Evolutionary conservation across 2,888 invertebrate genomes (phyloP).

Genomic region (Gonocerus acuteangulatus): DNA sequence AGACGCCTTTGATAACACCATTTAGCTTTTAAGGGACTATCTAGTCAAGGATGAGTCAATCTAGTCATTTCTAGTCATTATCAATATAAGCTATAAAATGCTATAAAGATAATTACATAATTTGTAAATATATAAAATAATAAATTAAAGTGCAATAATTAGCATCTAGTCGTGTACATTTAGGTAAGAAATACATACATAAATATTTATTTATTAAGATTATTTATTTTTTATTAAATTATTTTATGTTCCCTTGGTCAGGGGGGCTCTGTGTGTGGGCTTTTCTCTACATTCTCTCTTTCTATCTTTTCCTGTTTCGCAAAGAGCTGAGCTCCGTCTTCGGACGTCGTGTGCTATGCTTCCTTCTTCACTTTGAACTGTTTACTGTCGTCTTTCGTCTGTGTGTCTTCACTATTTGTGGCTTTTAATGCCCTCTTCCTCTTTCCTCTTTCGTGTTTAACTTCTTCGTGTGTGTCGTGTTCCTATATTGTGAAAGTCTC

Average conservation of each 20-base stretch:
- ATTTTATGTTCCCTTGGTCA: slow-evolving; percentile 14
- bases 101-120: background rate
- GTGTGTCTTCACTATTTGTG: slow-evolving; percentile 4
- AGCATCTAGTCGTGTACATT: slow-evolving; percentile 27
- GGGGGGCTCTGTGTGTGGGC: slow-evolving; percentile 18
- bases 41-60: slow-evolving; percentile 27
- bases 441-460: slow-evolving; percentile 4
- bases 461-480: background rate
- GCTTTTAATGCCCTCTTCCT: slow-evolving; percentile 9
- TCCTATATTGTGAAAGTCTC: background rate
- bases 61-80: slow-evolving; percentile 30
- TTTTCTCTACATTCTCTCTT: background rate
- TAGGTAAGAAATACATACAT: background rate
- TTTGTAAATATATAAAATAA: slow-evolving; percentile 20
- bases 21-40: slow-evolving; percentile 22
- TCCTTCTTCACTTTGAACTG: slow-evolving; percentile 12
- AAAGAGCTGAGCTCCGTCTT: slow-evolving; percentile 34
- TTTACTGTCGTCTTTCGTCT: slow-evolving; percentile 17
- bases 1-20: slow-evolving; percentile 21
- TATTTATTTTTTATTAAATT: slow-evolving; percentile 17
- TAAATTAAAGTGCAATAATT: slow-evolving; percentile 31
- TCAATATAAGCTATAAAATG: background rate
- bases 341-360: slow-evolving; percentile 35
- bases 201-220: slow-evolving; percentile 12
- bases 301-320: slow-evolving; percentile 33